These are phyloP conservation scores for Vulpes vulpes DNA, from an alignment of 2,113 vertebrate species.

Conservation along the genomic window DNA sequence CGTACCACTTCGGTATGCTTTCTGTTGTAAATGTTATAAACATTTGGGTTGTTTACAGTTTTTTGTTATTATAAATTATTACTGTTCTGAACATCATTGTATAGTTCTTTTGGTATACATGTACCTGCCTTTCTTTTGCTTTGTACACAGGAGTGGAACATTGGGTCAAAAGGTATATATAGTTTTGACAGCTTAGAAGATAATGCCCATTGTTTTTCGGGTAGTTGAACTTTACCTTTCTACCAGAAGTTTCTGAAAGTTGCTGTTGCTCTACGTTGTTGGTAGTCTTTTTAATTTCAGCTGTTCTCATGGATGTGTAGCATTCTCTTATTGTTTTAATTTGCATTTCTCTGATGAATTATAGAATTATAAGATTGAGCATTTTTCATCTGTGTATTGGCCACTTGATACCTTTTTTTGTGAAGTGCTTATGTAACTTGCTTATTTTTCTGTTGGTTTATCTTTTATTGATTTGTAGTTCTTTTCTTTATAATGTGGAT, in stretches of 20 bases:
- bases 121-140: not conserved
- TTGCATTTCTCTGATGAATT: not conserved
- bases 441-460: conserved; percentile 21
- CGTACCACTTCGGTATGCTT: not conserved
- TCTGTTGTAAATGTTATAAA: not conserved
- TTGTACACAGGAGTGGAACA: not conserved
- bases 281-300: not conserved
- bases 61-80: not conserved
- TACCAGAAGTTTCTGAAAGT: not conserved
- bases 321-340: not conserved
- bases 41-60: not conserved
- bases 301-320: not conserved
- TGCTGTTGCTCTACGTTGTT: not conserved
- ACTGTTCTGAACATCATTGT: not conserved
- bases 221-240: not conserved
- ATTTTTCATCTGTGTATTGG: not conserved
- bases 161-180: not conserved
- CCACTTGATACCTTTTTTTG: not conserved
- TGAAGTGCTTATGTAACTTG: not conserved
- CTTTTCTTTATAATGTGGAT: not conserved
- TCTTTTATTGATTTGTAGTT: not conserved
- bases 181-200: not conserved
- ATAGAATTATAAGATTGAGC: not conserved
- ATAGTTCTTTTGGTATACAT: not conserved
- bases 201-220: not conserved